phyloP scores from a whole-genome alignment of 1,140 invertebrate genomes.

The Chrysopa pallens region DNA sequence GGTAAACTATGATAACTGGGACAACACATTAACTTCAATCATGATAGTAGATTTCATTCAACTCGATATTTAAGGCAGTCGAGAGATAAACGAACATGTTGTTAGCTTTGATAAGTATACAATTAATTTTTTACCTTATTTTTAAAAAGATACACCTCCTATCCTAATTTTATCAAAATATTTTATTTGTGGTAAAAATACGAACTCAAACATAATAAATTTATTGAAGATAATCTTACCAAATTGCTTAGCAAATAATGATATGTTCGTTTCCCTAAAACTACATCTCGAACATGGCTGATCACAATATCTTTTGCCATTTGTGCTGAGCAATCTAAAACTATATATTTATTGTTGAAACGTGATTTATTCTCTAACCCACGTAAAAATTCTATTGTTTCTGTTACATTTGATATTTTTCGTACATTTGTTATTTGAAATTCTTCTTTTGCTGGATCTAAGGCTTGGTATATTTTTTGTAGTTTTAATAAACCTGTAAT shows the following conservation, averaged over 20 bases:
- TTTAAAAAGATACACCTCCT: too few relatives aligned
- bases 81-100: too few relatives aligned
- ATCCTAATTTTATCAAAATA: too few relatives aligned
- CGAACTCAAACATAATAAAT: background rate
- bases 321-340: constrained; percentile 71
- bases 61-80: too few relatives aligned
- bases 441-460: constrained; percentile 56
- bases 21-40: too few relatives aligned
- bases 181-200: background rate
- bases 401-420: constrained; percentile 55
- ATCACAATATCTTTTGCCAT: constrained; percentile 78
- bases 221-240: constrained; percentile 42
- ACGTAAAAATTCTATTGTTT: constrained; percentile 60
- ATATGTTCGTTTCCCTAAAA: constrained; percentile 70
- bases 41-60: too few relatives aligned
- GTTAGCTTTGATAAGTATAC: too few relatives aligned
- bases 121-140: too few relatives aligned
- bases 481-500: constrained; percentile 65
- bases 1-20: too few relatives aligned
- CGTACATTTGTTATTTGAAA: constrained; percentile 72
- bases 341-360: constrained; percentile 74
- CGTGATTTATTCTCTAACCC: constrained; percentile 57
- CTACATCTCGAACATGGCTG: constrained; percentile 66
- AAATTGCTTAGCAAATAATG: constrained; percentile 80
- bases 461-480: constrained; percentile 74